These are phyloP conservation scores for Catocala nupta DNA, from an alignment of 2,888 invertebrate species.

Conservation along the genomic window DNA sequence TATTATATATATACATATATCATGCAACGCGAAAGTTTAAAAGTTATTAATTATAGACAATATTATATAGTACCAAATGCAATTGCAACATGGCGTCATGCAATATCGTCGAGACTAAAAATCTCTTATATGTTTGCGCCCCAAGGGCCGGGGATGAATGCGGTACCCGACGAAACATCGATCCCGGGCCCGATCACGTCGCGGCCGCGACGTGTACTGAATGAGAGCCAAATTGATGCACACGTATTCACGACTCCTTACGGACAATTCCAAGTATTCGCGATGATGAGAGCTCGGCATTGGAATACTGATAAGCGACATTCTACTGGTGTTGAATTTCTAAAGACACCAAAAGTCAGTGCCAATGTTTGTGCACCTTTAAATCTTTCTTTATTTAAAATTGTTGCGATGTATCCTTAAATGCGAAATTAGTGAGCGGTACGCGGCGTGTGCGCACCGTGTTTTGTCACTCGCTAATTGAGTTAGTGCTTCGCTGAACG, in stretches of 20 bases:
- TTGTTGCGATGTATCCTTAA: background rate
- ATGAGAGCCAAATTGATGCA: slow-evolving; percentile 27
- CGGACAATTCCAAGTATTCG: slow-evolving; percentile 23
- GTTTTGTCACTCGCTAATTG: slow-evolving; percentile 58
- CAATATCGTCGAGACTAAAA: background rate
- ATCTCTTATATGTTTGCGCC: background rate
- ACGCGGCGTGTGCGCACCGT: slow-evolving; percentile 45
- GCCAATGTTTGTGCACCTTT: background rate
- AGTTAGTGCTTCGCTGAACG: slow-evolving; percentile 55
- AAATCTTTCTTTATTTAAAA: background rate
- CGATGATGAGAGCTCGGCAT: slow-evolving; percentile 31
- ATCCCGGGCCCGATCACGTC: slow-evolving; percentile 19
- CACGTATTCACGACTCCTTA: slow-evolving; percentile 27
- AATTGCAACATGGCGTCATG: no score
- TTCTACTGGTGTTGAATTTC: slow-evolving; percentile 13
- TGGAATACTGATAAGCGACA: slow-evolving; percentile 48
- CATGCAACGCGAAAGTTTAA: no score
- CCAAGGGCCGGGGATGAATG: background rate
- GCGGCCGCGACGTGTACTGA: slow-evolving; percentile 21
- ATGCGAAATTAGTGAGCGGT: background rate
- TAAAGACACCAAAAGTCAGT: background rate
- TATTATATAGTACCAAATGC: background rate
- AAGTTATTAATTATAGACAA: no score
- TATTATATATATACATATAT: no score
- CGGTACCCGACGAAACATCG: slow-evolving; percentile 2